phyloP scores from a whole-genome alignment of 1,140 invertebrate species.

The Penaeus indicus region DNA sequence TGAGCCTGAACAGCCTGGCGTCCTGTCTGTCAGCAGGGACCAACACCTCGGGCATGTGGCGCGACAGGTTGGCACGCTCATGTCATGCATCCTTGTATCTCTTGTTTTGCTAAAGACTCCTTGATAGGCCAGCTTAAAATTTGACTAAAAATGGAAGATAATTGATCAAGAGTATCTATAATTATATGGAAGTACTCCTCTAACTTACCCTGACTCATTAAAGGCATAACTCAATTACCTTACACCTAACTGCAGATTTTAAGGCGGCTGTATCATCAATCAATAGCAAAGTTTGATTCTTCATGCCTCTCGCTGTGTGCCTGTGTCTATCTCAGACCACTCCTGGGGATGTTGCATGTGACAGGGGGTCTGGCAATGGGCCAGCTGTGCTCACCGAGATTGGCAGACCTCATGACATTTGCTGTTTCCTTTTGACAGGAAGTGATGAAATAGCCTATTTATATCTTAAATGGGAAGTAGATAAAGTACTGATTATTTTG shows the following conservation, averaged over 20 bases:
- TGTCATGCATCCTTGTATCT: conserved; percentile 39
- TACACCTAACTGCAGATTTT: too few species aligned
- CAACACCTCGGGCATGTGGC: conserved; percentile 67
- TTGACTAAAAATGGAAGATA: too few species aligned
- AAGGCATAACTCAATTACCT: too few species aligned
- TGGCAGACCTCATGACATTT: conserved; percentile 30
- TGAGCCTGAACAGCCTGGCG: conserved; percentile 65
- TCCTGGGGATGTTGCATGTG: conserved; percentile 37
- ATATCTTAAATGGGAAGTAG: not conserved
- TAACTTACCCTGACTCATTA: too few species aligned
- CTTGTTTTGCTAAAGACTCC: too few species aligned
- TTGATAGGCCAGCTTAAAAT: too few species aligned
- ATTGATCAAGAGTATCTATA: too few species aligned
- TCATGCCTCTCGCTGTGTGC: conserved; percentile 18
- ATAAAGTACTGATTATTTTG: not conserved
- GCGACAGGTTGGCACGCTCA: conserved; percentile 67
- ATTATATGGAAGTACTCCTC: too few species aligned
- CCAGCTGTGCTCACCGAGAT: conserved; percentile 16
- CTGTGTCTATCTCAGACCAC: conserved; percentile 18
- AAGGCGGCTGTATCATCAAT: too few species aligned
- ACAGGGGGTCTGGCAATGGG: conserved; percentile 39
- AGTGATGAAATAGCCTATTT: conserved; percentile 18
- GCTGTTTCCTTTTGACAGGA: conserved; percentile 41
- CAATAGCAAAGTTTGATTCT: not conserved
- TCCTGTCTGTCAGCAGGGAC: conserved; percentile 59